Evolutionary conservation across 2,113 vertebrate genomes (phyloP).

Genomic region (Opisthocomus hoazin): DNA sequence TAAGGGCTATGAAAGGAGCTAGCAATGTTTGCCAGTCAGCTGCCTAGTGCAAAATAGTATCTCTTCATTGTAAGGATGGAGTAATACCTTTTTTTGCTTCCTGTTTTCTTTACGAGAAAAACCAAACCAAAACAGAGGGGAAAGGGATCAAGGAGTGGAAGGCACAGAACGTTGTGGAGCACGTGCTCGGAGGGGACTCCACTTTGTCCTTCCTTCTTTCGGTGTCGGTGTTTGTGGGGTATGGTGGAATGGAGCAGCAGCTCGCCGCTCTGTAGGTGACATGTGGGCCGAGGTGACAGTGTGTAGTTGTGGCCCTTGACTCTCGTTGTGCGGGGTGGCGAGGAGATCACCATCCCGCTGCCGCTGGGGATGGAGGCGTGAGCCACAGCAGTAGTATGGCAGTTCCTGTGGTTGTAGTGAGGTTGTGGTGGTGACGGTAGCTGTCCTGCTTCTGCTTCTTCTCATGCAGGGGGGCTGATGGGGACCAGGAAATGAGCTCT

Average conservation of each 20-base stretch:
- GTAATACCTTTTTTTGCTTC: not conserved
- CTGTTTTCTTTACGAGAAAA: not conserved
- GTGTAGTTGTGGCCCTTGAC: not conserved
- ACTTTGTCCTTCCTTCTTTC: not conserved
- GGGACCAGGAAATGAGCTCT: not conserved
- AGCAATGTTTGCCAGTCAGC: not conserved
- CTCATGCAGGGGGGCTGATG: not conserved
- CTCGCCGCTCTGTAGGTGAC: not conserved
- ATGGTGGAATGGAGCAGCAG: not conserved
- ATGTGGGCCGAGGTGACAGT: too few species aligned
- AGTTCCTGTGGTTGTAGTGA: not conserved
- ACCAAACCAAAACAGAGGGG: too few species aligned
- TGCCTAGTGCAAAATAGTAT: not conserved
- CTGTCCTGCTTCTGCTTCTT: not conserved
- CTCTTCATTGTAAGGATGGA: not conserved
- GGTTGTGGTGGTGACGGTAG: not conserved
- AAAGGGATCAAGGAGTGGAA: not conserved
- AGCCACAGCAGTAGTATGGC: rapidly evolving
- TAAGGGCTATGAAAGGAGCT: not conserved
- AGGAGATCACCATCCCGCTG: too few species aligned
- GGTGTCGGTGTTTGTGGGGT: too few species aligned
- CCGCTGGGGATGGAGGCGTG: not conserved
- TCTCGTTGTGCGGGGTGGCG: rapidly evolving
- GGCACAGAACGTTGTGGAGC: not conserved
- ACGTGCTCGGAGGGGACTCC: not conserved